Conservation (phyloP, 2,888 invertebrate genomes). For the Diaphora mendica region DNA sequence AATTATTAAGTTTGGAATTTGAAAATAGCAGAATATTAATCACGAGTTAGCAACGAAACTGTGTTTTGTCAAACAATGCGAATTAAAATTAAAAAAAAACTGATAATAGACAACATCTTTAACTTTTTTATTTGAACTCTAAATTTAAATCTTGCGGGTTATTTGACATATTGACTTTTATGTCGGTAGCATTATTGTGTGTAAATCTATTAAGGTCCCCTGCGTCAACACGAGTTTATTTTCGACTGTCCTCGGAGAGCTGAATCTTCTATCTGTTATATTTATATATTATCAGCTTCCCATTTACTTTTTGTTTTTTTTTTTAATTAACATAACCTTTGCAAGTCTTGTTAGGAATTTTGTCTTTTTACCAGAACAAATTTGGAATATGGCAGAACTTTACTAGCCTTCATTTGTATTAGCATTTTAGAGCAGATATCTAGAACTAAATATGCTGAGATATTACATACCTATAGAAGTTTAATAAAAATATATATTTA, state of each 20-base stretch:
- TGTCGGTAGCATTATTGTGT: not conserved
- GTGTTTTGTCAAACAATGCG: not conserved
- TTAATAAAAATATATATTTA: too few species aligned
- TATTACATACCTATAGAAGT: too few species aligned
- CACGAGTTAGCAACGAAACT: not conserved
- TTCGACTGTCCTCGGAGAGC: conserved; percentile 38
- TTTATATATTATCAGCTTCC: conserved; percentile 24
- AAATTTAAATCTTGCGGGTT: not conserved
- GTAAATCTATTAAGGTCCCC: conserved; percentile 22
- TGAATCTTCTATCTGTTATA: conserved; percentile 28
- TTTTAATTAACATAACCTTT: not conserved
- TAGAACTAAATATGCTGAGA: too few species aligned
- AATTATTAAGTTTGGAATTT: not conserved
- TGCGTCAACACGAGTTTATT: conserved; percentile 34
- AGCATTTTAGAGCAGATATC: too few species aligned
- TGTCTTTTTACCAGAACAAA: not conserved
- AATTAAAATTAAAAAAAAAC: not conserved
- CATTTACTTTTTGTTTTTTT: not conserved
- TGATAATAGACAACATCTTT: not conserved
- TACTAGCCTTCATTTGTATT: too few species aligned
- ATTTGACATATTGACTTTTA: not conserved
- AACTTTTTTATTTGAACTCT: not conserved
- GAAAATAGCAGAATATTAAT: not conserved
- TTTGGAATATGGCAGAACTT: too few species aligned
- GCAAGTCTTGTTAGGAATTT: not conserved